A percentile compares a stretch with the other conserved stretches of the same genome.
These are phyloP conservation scores for Ateles fusciceps DNA, from an alignment of 2,797 vertebrate species.

Conservation along the genomic window DNA sequence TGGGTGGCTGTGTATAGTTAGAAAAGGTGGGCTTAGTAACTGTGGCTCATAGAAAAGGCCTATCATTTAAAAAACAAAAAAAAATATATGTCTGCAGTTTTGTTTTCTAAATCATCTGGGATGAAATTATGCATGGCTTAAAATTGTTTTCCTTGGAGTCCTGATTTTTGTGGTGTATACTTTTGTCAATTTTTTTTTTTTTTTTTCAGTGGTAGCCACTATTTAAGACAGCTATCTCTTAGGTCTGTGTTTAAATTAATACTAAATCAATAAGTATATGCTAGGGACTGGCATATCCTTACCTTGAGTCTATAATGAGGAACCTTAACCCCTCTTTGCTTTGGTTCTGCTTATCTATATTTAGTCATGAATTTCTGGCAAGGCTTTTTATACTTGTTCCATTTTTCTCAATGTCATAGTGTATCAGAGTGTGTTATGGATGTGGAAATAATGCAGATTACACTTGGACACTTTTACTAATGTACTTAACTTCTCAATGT, in stretches of 20 bases:
- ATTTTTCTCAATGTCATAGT: slow-evolving; percentile 5
- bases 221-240: background rate
- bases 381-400: slow-evolving; percentile 3
- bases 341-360: slow-evolving; percentile 38
- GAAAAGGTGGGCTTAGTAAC: slow-evolving; percentile 19
- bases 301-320: background rate
- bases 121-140: slow-evolving; percentile 22
- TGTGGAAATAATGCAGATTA: background rate
- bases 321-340: background rate
- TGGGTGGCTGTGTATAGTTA: background rate
- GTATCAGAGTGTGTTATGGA: background rate
- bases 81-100: slow-evolving; percentile 32
- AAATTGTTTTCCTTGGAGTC: slow-evolving; percentile 10
- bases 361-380: slow-evolving; percentile 48
- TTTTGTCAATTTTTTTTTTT: slow-evolving; percentile 17
- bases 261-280: slow-evolving; percentile 14
- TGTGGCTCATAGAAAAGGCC: slow-evolving; percentile 43
- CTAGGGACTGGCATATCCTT: background rate
- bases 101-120: slow-evolving; percentile 13
- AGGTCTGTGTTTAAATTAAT: slow-evolving; percentile 50
- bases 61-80: slow-evolving; percentile 60
- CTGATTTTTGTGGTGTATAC: slow-evolving; percentile 31
- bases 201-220: background rate
- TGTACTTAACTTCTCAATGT: background rate
- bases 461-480: background rate